These are phyloP conservation scores for Herpetotheres cachinnans DNA, from an alignment of 2,113 vertebrate species.

Conservation along the genomic window DNA sequence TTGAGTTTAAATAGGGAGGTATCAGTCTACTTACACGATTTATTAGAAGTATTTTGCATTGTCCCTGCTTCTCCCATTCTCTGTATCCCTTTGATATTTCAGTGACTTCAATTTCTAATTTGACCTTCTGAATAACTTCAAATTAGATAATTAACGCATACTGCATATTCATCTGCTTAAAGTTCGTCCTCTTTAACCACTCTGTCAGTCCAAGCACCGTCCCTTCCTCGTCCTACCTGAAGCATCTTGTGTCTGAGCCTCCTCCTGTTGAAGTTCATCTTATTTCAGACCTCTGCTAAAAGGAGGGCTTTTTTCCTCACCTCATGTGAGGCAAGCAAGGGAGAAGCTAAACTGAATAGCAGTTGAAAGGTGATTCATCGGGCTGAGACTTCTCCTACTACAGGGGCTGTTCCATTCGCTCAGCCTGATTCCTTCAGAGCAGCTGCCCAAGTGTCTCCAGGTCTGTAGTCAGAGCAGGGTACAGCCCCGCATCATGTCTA, in stretches of 20 bases:
- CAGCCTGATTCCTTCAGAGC: neutral
- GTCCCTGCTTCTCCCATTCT: neutral
- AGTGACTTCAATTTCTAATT: constrained; percentile 18
- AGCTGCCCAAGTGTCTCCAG: neutral
- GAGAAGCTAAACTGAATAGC: neutral
- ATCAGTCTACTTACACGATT: neutral
- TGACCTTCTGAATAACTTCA: neutral
- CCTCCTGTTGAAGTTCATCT: neutral
- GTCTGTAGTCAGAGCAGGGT: neutral
- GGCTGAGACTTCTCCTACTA: neutral
- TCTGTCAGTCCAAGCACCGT: fast-evolving
- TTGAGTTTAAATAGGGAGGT: neutral
- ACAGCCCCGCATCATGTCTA: fast-evolving
- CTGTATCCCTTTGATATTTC: neutral
- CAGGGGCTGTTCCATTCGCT: neutral
- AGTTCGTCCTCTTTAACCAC: neutral
- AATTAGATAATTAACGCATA: neutral
- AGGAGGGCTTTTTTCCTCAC: neutral
- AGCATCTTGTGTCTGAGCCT: neutral
- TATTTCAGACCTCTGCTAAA: neutral
- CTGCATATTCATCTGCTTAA: neutral
- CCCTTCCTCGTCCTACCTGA: neutral
- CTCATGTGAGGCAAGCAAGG: neutral
- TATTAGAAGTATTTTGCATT: neutral
- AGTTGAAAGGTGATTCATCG: neutral